phyloP scores from a whole-genome alignment of 2,888 invertebrate species.

The Oscheius onirici region DNA sequence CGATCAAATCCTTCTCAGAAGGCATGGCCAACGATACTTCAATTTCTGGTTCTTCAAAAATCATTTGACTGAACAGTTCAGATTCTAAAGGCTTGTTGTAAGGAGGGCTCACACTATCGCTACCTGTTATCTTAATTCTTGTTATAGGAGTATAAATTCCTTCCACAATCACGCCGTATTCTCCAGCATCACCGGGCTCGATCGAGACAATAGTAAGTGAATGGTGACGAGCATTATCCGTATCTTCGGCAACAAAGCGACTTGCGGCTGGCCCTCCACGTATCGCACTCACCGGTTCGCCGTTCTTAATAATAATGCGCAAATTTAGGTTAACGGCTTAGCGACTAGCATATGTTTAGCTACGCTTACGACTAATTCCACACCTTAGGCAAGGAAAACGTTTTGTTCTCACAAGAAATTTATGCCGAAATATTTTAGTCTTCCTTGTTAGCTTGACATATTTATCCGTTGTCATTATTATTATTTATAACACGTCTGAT shows the following conservation, averaged over 20 bases:
- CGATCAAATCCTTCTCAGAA: conserved; percentile 23
- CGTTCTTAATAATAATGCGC: conserved; percentile 17
- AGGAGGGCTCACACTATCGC: neutral
- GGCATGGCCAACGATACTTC: conserved; percentile 46
- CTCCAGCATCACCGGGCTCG: conserved; percentile 54
- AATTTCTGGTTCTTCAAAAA: conserved; percentile 53
- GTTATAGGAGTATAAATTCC: conserved; percentile 60
- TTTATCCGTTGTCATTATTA: too few species aligned
- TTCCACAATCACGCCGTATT: conserved; percentile 57
- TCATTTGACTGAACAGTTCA: conserved; percentile 51
- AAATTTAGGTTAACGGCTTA: too few species aligned
- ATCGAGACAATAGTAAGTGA: conserved; percentile 56
- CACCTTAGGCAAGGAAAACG: too few species aligned
- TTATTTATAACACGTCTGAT: too few species aligned
- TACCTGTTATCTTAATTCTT: conserved; percentile 54
- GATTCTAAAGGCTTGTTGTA: conserved; percentile 29
- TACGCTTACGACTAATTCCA: too few species aligned
- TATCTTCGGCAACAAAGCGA: conserved; percentile 27
- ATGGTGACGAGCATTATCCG: conserved; percentile 46
- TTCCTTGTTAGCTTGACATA: too few species aligned
- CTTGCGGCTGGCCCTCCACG: conserved; percentile 23
- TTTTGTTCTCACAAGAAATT: too few species aligned
- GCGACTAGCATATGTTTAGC: too few species aligned
- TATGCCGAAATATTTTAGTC: too few species aligned
- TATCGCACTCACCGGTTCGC: conserved; percentile 2